Conservation (phyloP, 2,888 invertebrate genomes). For the Trichacis sp. region DNA sequence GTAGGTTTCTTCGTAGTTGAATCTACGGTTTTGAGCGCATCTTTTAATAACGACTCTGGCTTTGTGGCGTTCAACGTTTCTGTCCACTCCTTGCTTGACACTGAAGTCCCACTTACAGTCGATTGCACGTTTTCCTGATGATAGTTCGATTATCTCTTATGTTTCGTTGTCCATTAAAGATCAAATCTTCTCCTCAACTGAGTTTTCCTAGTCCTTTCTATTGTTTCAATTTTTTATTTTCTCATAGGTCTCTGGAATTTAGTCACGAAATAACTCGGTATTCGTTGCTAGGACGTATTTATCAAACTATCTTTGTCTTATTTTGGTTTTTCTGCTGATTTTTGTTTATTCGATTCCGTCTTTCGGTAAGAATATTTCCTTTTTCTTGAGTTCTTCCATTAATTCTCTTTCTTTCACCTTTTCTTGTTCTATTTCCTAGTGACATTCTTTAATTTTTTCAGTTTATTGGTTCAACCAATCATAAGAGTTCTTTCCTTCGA, state of each 20-base stretch:
- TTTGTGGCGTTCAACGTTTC: conserved; percentile 43
- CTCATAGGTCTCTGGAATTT: conserved; percentile 19
- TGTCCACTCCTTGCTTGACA: conserved; percentile 32
- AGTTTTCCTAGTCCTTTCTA: conserved; percentile 29
- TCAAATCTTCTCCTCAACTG: conserved; percentile 39
- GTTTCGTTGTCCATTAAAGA: conserved; percentile 15
- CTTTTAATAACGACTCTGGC: conserved; percentile 48
- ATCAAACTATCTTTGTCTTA: conserved; percentile 5
- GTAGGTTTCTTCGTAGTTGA: conserved; percentile 50
- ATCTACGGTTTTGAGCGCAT: conserved; percentile 43
- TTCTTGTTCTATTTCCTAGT: neutral
- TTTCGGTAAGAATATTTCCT: conserved; percentile 8
- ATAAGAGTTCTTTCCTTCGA: conserved; percentile 12
- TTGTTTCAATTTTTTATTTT: conserved; percentile 16
- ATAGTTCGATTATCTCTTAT: conserved; percentile 32
- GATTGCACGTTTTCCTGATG: conserved; percentile 35
- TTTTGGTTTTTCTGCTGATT: conserved; percentile 4
- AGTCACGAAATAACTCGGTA: conserved; percentile 28
- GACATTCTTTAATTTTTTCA: too few relatives aligned
- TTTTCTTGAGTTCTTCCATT: too few relatives aligned
- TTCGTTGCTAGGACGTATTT: conserved; percentile 20
- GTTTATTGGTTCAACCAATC: conserved; percentile 7
- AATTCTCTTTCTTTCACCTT: too few relatives aligned
- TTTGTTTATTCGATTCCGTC: conserved; percentile 36
- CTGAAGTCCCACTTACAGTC: conserved; percentile 44